These are phyloP conservation scores for Lophius piscatorius DNA, from an alignment of 2,113 vertebrate species.

Conservation along the genomic window DNA sequence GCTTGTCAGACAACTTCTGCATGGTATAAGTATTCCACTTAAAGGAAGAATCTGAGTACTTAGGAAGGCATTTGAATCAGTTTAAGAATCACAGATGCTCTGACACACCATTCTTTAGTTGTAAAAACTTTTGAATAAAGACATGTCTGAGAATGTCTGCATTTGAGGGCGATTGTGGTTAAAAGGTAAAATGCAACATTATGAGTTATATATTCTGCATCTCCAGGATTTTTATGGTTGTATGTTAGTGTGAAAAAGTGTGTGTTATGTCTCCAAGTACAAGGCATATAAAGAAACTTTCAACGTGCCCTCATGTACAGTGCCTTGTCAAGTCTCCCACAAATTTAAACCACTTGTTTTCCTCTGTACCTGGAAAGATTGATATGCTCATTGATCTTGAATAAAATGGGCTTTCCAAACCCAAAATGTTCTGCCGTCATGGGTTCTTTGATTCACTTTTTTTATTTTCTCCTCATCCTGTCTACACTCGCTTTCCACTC, in stretches of 20 bases:
- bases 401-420: constrained; percentile 16
- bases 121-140: not conserved
- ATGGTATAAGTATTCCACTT: too few species aligned
- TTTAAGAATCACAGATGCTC: too few species aligned
- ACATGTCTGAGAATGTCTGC: not conserved
- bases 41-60: too few species aligned
- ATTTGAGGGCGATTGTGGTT: not conserved
- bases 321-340: not conserved
- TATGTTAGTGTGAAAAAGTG: too few species aligned
- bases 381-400: constrained; percentile 31
- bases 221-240: too few species aligned
- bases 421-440: constrained; percentile 21
- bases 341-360: constrained; percentile 4
- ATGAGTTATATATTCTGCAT: not conserved
- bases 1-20: too few species aligned
- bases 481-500: constrained; percentile 52
- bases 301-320: not conserved
- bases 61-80: too few species aligned
- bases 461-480: constrained; percentile 34
- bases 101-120: too few species aligned
- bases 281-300: too few species aligned
- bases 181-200: not conserved
- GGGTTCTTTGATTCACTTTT: constrained; percentile 3
- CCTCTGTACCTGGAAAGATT: not conserved
- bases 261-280: too few species aligned